Conservation (phyloP, 2,888 invertebrate genomes). For the Syrista parreyssii region DNA sequence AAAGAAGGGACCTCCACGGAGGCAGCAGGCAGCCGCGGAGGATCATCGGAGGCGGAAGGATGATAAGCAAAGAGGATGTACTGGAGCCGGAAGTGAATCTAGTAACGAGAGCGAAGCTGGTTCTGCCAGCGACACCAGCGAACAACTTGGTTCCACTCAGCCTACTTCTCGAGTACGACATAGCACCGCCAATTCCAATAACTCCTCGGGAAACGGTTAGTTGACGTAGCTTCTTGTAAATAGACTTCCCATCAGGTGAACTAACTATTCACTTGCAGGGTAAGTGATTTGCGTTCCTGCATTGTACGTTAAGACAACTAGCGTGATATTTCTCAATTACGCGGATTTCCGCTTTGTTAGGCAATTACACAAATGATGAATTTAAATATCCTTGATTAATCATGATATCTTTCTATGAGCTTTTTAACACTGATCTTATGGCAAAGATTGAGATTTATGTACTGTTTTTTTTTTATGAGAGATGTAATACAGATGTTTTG, state of each 20-base stretch:
- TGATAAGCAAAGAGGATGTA: conserved; percentile 57
- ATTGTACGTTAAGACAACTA: conserved; percentile 21
- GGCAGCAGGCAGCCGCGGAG: conserved; percentile 60
- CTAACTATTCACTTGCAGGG: conserved; percentile 51
- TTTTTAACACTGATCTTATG: conserved; percentile 28
- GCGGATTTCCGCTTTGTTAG: not conserved
- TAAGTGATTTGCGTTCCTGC: conserved; percentile 46
- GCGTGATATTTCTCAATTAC: not conserved
- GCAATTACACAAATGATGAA: conserved; percentile 19
- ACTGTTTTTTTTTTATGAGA: not conserved
- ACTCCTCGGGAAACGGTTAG: conserved; percentile 64
- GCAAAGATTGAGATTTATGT: not conserved
- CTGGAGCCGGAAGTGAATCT: conserved; percentile 64
- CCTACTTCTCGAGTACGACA: conserved; percentile 53
- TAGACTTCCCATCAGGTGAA: conserved; percentile 49
- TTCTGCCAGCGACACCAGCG: conserved; percentile 61
- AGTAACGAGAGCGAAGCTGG: conserved; percentile 64
- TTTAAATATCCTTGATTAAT: not conserved
- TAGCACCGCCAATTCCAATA: conserved; percentile 58
- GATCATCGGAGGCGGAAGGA: conserved; percentile 61
- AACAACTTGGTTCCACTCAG: conserved; percentile 56
- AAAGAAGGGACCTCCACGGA: conserved; percentile 72
- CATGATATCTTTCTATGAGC: conserved; percentile 25
- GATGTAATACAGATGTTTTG: not conserved
- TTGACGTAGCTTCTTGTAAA: conserved; percentile 52